phyloP scores from a whole-genome alignment of 2,113 vertebrate species.

The Bucco capensis region DNA sequence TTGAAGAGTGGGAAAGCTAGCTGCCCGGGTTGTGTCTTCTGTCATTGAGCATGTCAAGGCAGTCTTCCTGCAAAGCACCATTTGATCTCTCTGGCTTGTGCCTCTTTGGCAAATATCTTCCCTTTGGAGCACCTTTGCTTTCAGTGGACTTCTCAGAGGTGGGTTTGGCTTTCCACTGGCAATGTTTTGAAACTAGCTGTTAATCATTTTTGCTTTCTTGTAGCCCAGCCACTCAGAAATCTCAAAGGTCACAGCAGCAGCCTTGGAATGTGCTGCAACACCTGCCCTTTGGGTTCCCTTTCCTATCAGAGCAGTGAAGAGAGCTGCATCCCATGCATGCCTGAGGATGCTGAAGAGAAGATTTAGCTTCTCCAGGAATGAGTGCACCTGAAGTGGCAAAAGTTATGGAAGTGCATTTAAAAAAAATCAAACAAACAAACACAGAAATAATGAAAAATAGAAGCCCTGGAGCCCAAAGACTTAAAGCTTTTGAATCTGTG shows the following conservation, averaged over 20 bases:
- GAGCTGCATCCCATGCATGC: background rate
- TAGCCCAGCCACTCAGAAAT: background rate
- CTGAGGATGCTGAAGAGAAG: background rate
- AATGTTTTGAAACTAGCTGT: background rate
- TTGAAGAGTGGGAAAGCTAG: background rate
- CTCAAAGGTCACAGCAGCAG: background rate
- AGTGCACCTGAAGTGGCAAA: background rate
- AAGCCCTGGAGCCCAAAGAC: background rate
- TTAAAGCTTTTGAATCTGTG: background rate
- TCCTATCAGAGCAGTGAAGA: background rate
- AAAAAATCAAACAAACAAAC: background rate
- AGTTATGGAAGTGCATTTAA: background rate
- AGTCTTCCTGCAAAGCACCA: background rate
- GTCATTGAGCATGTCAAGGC: background rate
- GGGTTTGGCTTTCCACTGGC: background rate
- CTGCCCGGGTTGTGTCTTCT: background rate
- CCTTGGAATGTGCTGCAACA: background rate
- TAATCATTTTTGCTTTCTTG: background rate
- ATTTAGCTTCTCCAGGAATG: background rate
- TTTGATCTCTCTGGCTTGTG: background rate
- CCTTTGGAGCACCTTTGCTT: background rate
- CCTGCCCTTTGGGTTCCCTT: rapidly evolving
- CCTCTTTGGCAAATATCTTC: background rate
- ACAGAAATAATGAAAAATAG: background rate
- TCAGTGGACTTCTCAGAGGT: background rate